Conservation (phyloP, 1,140 invertebrate genomes). For the Caenorhabditis latens region DNA sequence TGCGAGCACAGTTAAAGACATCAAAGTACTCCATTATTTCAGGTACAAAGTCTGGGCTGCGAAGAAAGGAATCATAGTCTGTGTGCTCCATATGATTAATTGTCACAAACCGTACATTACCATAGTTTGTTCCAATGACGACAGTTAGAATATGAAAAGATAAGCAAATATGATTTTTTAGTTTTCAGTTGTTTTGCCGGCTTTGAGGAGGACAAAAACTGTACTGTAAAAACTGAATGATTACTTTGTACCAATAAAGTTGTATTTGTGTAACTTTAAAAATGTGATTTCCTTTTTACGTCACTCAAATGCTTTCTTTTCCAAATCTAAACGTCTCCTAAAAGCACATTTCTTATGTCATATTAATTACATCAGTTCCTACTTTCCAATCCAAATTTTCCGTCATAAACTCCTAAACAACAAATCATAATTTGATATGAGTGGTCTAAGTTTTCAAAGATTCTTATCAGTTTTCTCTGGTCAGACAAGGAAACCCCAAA, state of each 20-base stretch:
- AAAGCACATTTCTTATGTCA: too few relatives aligned
- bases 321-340: too few relatives aligned
- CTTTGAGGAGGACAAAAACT: too few relatives aligned
- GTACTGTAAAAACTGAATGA: too few relatives aligned
- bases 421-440: constrained; percentile 37
- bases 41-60: neutral
- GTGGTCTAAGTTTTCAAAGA: neutral
- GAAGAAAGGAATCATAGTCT: neutral
- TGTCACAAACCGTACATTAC: neutral
- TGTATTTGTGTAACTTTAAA: too few relatives aligned
- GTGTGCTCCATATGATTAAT: neutral
- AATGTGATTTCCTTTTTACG: too few relatives aligned
- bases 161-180: neutral
- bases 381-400: neutral
- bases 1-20: neutral
- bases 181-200: neutral
- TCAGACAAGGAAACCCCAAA: neutral
- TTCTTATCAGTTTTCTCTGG: neutral
- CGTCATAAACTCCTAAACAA: neutral
- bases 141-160: neutral
- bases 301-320: too few relatives aligned
- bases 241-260: too few relatives aligned
- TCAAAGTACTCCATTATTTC: neutral
- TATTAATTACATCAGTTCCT: constrained; percentile 5
- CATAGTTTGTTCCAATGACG: neutral